Conservation (phyloP, 2,113 vertebrate genomes). For the Phalacrocorax pelagicus region DNA sequence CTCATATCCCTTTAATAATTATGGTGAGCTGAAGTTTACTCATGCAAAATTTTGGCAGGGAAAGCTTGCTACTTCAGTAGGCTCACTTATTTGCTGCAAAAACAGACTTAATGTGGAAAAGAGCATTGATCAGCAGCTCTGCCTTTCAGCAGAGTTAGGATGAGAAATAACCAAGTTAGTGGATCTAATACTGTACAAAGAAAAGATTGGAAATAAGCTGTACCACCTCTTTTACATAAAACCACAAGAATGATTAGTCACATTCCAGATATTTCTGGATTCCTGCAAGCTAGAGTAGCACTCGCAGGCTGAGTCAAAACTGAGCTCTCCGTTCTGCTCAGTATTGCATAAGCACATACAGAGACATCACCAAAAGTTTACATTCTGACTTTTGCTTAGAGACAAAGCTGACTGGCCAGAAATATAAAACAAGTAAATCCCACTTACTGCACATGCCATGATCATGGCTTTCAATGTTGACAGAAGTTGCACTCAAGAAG, state of each 20-base stretch:
- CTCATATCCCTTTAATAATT: not conserved
- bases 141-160: not conserved
- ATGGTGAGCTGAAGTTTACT: not conserved
- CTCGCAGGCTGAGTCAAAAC: constrained; percentile 25
- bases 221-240: constrained; percentile 27
- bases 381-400: not conserved
- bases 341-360: not conserved
- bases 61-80: not conserved
- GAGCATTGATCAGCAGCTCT: not conserved
- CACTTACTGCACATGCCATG: not conserved
- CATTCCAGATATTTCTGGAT: constrained; percentile 47
- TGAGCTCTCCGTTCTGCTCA: not conserved
- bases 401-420: not conserved
- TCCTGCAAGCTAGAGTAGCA: constrained; percentile 26
- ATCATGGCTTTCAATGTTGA: not conserved
- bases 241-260: constrained; percentile 35
- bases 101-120: not conserved
- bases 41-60: not conserved
- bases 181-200: not conserved
- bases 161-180: not conserved
- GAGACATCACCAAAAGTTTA: not conserved
- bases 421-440: not conserved
- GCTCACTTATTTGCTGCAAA: not conserved
- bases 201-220: not conserved
- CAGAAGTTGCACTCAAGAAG: not conserved